Percentiles rank a stretch among this genome's conserved stretches.
phyloP scores from a whole-genome alignment of 2,113 vertebrate genomes.

The Paradisaea rubra region DNA sequence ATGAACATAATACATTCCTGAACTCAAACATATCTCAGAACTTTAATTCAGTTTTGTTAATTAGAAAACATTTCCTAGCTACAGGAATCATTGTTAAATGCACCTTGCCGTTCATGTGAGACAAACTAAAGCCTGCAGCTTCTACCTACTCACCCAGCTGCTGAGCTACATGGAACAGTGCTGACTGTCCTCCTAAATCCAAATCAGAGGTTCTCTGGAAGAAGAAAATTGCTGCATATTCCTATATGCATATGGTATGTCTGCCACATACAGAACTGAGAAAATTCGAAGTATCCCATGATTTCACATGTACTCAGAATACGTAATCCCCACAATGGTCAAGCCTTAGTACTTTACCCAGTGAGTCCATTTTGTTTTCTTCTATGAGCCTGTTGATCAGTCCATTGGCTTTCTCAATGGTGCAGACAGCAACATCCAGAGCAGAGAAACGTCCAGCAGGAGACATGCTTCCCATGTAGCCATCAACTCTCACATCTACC shows the following conservation, averaged over 20 bases:
- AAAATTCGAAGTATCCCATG: not conserved
- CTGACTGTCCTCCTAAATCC: not conserved
- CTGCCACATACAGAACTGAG: not conserved
- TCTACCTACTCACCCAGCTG: not conserved
- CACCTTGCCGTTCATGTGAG: not conserved
- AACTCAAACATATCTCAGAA: not conserved
- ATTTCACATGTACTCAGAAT: not conserved
- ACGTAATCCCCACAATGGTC: not conserved
- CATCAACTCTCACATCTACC: conserved; percentile 85
- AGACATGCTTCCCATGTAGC: conserved; percentile 90
- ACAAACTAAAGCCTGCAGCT: not conserved
- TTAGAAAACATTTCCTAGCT: not conserved
- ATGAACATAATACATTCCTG: fast-evolving
- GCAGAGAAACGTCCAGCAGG: conserved; percentile 79
- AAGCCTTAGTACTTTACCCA: conserved; percentile 76
- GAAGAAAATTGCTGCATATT: not conserved
- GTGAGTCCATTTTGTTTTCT: conserved; percentile 81
- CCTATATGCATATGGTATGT: not conserved
- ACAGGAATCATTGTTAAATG: not conserved
- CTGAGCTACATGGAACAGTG: not conserved
- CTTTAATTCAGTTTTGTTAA: not conserved
- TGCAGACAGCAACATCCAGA: conserved; percentile 93
- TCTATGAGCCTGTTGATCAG: conserved; percentile 93
- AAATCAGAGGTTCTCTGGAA: not conserved
- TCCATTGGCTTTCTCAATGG: conserved; percentile 95